Base-by-base conservation (phyloP, 2,888 invertebrate species). In the Xylophagus ater region DNA sequence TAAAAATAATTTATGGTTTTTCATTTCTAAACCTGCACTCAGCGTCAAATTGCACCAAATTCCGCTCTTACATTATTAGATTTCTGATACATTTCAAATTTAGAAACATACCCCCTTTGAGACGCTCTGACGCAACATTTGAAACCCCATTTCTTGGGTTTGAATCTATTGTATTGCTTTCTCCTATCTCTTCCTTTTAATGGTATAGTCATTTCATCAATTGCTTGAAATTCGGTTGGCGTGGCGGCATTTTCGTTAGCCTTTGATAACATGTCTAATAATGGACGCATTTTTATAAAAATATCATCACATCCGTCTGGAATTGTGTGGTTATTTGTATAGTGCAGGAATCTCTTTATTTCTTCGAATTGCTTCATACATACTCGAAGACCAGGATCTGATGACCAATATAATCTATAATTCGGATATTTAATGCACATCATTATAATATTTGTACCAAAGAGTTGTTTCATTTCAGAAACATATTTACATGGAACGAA, bases 1-100 rank as follows among this genome's bases (percentile, higher is more conserved):
- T 5, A 31, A 31, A 31, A 31, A 31, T 33, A 33, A 33, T 33
- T 33, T 33, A 34, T 34, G 34, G 23, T 34, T 34, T 24, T 24
- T 14, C 3, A n/a, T 34, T 14, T 34, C 34, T 34, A 34, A 34
- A 34, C 34, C 34, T 23, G 17, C 34, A 34, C 34, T 18, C n/a
- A 34, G 34, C 17, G 24, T 15, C 24, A 34, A 34, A 34, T 34
- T 15, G 19, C 34, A 34, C 17, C 34, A 34, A 18, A 24, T 24
- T 34, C n/a, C n/a, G n/a, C n/a, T 18, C 31, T 31, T 31, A 26
- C 12, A 10, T 10, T 26, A n/a, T 26, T 26, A 12, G 26, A 26
- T n/a, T n/a, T n/a, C n/a, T n/a, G n/a, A n/a, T n/a, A n/a, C n/a
- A n/a, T n/a, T n/a, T n/a, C n/a, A n/a, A n/a, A n/a, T n/a, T n/a